phyloP scores from a whole-genome alignment of 2,113 vertebrate species.

The Hypanus sabinus region DNA sequence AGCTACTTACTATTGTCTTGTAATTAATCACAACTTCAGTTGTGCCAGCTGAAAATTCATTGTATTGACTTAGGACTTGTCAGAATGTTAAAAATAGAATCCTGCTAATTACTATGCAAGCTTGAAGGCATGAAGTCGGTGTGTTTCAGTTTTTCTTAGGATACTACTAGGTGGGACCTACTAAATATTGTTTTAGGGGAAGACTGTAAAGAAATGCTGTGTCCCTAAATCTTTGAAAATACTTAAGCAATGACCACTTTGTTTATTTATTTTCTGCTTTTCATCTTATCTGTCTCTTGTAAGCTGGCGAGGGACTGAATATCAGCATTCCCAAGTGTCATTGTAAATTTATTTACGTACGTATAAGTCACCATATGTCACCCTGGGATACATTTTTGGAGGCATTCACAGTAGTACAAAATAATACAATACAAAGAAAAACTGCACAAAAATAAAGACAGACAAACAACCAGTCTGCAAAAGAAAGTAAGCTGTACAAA shows the following conservation, averaged over 20 bases:
- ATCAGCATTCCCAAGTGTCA: neutral
- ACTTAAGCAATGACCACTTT: neutral
- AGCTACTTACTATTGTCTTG: neutral
- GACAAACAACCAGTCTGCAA: too few species aligned
- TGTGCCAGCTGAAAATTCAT: neutral
- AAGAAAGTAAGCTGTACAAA: too few species aligned
- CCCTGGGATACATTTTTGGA: too few species aligned
- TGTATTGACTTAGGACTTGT: neutral
- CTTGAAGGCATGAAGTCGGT: neutral
- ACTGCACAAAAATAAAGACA: too few species aligned
- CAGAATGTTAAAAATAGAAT: neutral
- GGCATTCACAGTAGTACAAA: too few species aligned
- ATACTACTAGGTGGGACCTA: neutral
- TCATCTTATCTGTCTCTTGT: neutral
- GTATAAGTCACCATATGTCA: too few species aligned
- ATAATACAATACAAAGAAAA: too few species aligned
- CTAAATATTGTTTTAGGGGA: neutral
- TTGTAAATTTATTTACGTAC: too few species aligned
- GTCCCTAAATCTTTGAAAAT: neutral
- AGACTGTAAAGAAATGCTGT: neutral
- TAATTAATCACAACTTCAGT: neutral
- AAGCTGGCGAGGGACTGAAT: neutral
- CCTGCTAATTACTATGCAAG: neutral
- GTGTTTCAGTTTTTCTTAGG: neutral
- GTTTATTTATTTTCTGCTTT: neutral